A percentile compares a stretch with the other conserved stretches of the same genome.
Evolutionary conservation across 2,113 vertebrate genomes (phyloP).

Genomic region (Petaurus breviceps): DNA sequence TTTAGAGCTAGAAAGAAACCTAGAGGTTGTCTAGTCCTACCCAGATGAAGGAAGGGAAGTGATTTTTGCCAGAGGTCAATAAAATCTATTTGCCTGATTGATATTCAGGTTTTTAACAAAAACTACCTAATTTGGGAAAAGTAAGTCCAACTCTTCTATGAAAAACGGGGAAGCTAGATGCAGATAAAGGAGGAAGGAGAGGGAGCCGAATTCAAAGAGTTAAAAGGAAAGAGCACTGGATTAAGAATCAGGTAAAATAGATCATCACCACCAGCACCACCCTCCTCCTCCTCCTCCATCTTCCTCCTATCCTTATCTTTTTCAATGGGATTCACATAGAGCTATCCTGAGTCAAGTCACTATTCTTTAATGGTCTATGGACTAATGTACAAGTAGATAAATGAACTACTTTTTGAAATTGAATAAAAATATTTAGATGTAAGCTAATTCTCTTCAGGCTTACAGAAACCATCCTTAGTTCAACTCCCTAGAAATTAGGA

Average conservation of each 20-base stretch:
- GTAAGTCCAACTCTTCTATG: neutral
- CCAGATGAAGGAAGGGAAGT: neutral
- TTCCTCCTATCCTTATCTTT: neutral
- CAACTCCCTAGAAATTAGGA: neutral
- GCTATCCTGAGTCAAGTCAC: neutral
- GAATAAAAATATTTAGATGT: neutral
- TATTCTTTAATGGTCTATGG: neutral
- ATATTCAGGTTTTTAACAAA: neutral
- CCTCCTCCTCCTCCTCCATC: neutral
- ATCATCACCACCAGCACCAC: neutral
- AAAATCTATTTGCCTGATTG: neutral
- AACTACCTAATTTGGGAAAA: neutral
- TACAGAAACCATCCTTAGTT: neutral
- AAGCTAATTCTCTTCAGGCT: neutral
- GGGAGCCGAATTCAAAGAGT: neutral
- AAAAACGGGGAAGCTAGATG: neutral
- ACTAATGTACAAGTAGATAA: neutral
- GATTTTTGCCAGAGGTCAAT: neutral
- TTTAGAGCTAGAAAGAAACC: neutral
- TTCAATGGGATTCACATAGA: neutral
- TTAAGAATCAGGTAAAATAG: neutral
- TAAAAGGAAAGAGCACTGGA: neutral
- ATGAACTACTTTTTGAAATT: neutral
- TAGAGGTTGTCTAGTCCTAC: neutral
- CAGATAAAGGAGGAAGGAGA: neutral